phyloP scores from a whole-genome alignment of 2,113 vertebrate species.

The Oryzias celebensis region DNA sequence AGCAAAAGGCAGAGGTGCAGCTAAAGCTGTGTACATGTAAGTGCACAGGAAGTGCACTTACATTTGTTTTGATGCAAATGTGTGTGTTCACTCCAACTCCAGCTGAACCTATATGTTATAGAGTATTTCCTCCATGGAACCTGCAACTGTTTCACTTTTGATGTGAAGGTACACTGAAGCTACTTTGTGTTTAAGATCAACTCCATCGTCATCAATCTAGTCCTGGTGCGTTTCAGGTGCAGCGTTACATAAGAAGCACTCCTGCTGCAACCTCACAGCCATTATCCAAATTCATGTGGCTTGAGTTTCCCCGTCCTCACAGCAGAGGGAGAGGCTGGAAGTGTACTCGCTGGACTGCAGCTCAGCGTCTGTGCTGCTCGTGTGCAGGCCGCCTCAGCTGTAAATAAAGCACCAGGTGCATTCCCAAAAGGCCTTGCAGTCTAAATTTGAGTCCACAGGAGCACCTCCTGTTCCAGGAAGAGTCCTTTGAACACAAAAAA shows the following conservation, averaged over 20 bases:
- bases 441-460: conserved; percentile 22
- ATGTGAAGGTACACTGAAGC: neutral
- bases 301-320: conserved; percentile 25
- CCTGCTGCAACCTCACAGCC: conserved; percentile 12
- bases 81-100: neutral
- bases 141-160: neutral
- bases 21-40: no score
- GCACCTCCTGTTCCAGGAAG: neutral
- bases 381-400: conserved; percentile 4
- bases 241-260: conserved; percentile 24
- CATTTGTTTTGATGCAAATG: conserved; percentile 35
- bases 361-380: conserved; percentile 9
- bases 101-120: neutral
- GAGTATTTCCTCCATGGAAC: neutral
- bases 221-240: conserved; percentile 15
- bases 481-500: conserved; percentile 10
- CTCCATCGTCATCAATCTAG: neutral
- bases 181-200: neutral
- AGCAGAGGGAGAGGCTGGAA: conserved; percentile 1
- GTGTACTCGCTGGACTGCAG: conserved; percentile 23
- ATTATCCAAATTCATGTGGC: conserved; percentile 43
- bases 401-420: conserved; percentile 4
- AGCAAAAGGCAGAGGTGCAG: neutral
- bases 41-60: no score
- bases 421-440: neutral